Conservation (phyloP, 1,140 invertebrate species). For the Semibalanus balanoides region DNA sequence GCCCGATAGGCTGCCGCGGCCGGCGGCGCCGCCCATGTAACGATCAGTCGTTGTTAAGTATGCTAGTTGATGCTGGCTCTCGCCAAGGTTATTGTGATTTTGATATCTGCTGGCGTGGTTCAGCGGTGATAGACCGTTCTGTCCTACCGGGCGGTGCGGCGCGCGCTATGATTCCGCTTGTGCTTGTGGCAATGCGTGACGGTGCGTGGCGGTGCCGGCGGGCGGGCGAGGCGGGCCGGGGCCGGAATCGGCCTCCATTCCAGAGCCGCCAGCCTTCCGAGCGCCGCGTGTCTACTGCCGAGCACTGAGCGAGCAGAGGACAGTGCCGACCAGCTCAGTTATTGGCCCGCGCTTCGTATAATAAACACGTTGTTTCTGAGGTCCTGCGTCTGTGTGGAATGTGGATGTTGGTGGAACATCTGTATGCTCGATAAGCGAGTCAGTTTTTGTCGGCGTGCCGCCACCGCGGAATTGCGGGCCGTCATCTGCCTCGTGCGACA, state of each 20-base stretch:
- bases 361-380: neutral
- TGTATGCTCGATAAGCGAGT: no score
- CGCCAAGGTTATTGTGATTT: slow-evolving; percentile 1
- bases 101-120: neutral
- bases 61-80: neutral
- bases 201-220: no score
- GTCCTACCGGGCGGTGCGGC: neutral
- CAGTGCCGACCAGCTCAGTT: neutral
- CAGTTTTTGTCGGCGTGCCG: no score
- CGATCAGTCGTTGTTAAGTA: neutral
- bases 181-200: neutral
- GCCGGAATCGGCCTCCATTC: neutral
- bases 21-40: neutral
- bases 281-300: neutral
- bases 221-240: no score
- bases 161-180: neutral
- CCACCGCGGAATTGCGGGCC: no score
- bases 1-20: neutral
- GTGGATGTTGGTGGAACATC: no score
- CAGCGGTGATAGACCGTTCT: neutral
- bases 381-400: neutral
- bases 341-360: neutral
- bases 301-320: no score
- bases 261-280: neutral
- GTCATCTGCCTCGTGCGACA: no score